Base-by-base conservation (phyloP, 2,113 vertebrate genomes). In the Mirza zaza region DNA sequence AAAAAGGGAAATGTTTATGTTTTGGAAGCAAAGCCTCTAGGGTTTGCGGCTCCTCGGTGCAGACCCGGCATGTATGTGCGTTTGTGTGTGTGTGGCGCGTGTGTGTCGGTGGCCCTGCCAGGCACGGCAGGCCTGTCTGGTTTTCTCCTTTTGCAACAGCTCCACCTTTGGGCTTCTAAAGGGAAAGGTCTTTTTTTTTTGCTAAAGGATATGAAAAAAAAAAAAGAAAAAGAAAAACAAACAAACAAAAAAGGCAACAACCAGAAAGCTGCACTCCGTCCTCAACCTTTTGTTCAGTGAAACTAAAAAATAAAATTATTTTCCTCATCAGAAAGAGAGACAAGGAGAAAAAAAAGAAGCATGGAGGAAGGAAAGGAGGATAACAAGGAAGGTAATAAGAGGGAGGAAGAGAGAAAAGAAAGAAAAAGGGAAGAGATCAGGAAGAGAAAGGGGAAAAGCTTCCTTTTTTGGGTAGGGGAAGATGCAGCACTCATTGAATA, bases 81-180 rank as follows among this genome's bases (percentile, higher is more conserved):
- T 20, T 27, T 86, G 76, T 85, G 21, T 93, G 87, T 6, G 65
- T 87, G 77, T 20, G 71, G n/a, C 1, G 32, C 7, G 36, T 48
- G 0, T 39, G 0, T 29, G 27, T 5, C 6, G 8, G 82, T 6
- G 57, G 83, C 63, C 55, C 55, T 2, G 4, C 92, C 4, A 0
- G n/a, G 75, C 8, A 1, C 1, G 3, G 70, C 75, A 73, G 6
- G 17, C 85, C 5, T 0, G 34, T 5, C 50, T 68, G 91, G 1
- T 75, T 91, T 90, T 98, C 97, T 98, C 90, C 98, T 98, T 97
- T 98, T 98, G 96, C 98, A 99, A 99, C 98, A 99, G 98, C 98
- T 97, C 98, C 98, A 99, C 98, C 98, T 99, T 98, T 98, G 96
- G 98, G 98, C 95, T 87, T 92, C 95, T 27, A 94, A 48, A 94